Conservation (phyloP, 2,797 vertebrate species). For the Manis crassicaudata region DNA sequence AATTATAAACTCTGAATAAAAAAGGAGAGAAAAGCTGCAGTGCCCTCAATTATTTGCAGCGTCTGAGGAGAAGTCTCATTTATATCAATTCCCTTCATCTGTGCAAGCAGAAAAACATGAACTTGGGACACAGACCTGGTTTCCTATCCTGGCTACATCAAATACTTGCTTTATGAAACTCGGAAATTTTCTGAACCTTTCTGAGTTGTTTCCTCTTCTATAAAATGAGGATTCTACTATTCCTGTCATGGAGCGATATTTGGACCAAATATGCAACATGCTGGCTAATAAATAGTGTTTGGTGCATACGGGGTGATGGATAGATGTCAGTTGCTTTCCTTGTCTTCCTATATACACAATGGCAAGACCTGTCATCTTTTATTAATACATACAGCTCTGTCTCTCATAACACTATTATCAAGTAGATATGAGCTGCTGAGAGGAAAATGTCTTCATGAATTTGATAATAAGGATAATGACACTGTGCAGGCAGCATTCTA, state of each 20-base stretch:
- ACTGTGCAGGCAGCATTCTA: constrained; percentile 21
- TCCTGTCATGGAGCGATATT: neutral
- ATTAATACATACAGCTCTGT: constrained; percentile 27
- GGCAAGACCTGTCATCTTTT: constrained; percentile 43
- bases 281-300: neutral
- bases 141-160: neutral
- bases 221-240: neutral
- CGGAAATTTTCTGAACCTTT: neutral
- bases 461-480: constrained; percentile 54
- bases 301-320: neutral
- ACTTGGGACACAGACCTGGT: neutral
- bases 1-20: constrained; percentile 8
- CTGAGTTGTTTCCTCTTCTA: neutral
- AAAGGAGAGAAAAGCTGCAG: neutral
- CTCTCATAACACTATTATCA: constrained; percentile 54
- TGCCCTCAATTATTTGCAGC: neutral
- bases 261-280: neutral
- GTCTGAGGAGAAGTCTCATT: constrained; percentile 13
- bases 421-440: constrained; percentile 30
- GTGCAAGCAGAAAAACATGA: neutral
- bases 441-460: constrained; percentile 58
- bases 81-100: neutral
- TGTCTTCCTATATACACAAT: neutral
- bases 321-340: neutral
- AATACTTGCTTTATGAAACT: neutral